Percentiles rank a stretch among this genome's conserved stretches.
phyloP scores from a whole-genome alignment of 35 echinoderm and acorn worm genomes.

The Ophioderma brevispina region DNA sequence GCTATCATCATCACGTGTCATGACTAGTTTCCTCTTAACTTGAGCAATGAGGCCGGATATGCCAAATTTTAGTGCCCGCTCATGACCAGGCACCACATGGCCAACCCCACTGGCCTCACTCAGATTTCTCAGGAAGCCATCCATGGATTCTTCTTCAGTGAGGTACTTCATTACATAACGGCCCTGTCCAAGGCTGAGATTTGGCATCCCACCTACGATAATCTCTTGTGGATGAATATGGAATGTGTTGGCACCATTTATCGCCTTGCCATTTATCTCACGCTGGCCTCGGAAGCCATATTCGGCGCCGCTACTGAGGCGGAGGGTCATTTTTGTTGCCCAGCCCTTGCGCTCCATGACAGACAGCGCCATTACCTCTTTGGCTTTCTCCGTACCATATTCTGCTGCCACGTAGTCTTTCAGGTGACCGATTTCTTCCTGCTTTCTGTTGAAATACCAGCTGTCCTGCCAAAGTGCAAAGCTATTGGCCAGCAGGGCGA shows the following conservation, averaged over 20 bases:
- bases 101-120: slow-evolving; percentile 10
- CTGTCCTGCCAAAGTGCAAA: slow-evolving; percentile 5
- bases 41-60: background rate
- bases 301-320: background rate
- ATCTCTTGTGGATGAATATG: background rate
- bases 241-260: background rate
- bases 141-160: slow-evolving; percentile 12
- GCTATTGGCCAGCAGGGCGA: background rate
- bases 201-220: background rate
- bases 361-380: background rate
- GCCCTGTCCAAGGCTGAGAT: background rate
- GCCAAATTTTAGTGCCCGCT: background rate
- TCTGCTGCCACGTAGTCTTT: background rate
- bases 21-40: background rate
- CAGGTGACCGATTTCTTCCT: slow-evolving; percentile 9
- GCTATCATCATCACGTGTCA: background rate
- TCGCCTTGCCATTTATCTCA: background rate
- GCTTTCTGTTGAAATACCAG: slow-evolving; percentile 10
- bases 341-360: background rate
- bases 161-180: slow-evolving; percentile 10
- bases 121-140: background rate
- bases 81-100: background rate
- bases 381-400: background rate
- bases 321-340: background rate
- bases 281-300: slow-evolving; percentile 2